A percentile compares a stretch with the other conserved stretches of the same genome.
phyloP scores from a whole-genome alignment of 2,888 invertebrate species.

The Hemistola chrysoprasaria region DNA sequence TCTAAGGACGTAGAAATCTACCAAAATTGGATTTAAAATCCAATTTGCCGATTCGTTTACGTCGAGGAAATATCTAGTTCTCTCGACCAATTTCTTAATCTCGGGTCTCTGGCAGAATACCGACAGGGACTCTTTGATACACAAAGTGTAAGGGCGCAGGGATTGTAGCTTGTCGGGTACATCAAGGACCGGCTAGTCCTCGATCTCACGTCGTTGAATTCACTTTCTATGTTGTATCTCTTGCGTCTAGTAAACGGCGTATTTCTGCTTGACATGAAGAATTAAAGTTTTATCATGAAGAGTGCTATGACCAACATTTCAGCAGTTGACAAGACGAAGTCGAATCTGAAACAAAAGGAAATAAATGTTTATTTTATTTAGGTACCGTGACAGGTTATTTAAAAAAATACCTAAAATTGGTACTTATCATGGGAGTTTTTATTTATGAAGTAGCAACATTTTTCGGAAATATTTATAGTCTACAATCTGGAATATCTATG shows the following conservation, averaged over 20 bases:
- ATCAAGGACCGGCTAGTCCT: constrained; percentile 81
- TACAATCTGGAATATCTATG: too few species aligned
- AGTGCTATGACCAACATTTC: constrained; percentile 65
- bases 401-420: too few species aligned
- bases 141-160: constrained; percentile 73
- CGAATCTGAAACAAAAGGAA: constrained; percentile 67
- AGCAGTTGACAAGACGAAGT: constrained; percentile 41
- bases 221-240: constrained; percentile 65
- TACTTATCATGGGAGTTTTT: too few species aligned
- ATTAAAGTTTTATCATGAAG: constrained; percentile 63
- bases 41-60: constrained; percentile 53
- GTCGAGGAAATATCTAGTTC: constrained; percentile 65
- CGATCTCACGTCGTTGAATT: constrained; percentile 68
- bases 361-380: too few species aligned
- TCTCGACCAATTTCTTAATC: constrained; percentile 82
- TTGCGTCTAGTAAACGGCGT: constrained; percentile 51
- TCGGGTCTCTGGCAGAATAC: constrained; percentile 82
- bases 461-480: too few species aligned
- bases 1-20: constrained; percentile 55
- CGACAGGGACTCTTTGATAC: constrained; percentile 74
- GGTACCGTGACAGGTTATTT: too few species aligned
- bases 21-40: constrained; percentile 57
- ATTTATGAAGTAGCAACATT: too few species aligned
- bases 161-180: constrained; percentile 77
- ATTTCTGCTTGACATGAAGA: constrained; percentile 70